phyloP scores from a whole-genome alignment of 92 coral and sea anemone genomes.

The Heteractis magnifica region DNA sequence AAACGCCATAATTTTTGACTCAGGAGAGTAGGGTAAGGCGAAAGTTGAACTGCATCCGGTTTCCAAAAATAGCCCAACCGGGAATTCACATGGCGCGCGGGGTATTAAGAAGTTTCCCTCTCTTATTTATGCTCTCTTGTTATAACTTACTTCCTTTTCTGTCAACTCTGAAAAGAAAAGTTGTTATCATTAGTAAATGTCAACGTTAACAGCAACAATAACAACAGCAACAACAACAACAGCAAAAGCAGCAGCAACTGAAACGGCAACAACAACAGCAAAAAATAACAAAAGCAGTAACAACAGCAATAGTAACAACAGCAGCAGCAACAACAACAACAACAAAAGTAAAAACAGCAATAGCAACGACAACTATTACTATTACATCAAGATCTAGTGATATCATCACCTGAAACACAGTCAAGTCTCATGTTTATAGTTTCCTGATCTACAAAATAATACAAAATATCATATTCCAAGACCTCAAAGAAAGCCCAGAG shows the following conservation, averaged over 20 bases:
- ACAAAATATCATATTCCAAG: not conserved
- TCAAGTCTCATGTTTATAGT: conserved; percentile 88
- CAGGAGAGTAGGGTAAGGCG: no score
- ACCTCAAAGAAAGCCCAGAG: no score
- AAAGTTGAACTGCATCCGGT: no score
- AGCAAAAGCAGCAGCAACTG: not conserved
- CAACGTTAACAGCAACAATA: not conserved
- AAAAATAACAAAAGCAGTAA: not conserved
- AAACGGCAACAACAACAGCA: not conserved
- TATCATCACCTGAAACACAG: conserved; percentile 70
- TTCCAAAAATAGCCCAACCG: no score
- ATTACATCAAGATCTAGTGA: not conserved
- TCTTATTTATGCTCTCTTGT: no score
- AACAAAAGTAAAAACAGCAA: not conserved
- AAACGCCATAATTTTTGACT: no score
- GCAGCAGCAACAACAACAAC: not conserved
- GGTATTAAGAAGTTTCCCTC: no score
- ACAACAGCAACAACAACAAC: not conserved
- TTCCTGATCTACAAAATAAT: conserved; percentile 63
- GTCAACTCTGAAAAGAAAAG: conserved; percentile 58
- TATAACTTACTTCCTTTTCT: conserved; percentile 83
- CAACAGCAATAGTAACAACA: not conserved
- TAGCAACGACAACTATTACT: not conserved
- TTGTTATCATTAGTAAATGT: no score
- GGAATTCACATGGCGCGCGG: no score